These are phyloP conservation scores for Lepeophtheirus salmonis DNA, from an alignment of 1,140 invertebrate species.

Conservation along the genomic window DNA sequence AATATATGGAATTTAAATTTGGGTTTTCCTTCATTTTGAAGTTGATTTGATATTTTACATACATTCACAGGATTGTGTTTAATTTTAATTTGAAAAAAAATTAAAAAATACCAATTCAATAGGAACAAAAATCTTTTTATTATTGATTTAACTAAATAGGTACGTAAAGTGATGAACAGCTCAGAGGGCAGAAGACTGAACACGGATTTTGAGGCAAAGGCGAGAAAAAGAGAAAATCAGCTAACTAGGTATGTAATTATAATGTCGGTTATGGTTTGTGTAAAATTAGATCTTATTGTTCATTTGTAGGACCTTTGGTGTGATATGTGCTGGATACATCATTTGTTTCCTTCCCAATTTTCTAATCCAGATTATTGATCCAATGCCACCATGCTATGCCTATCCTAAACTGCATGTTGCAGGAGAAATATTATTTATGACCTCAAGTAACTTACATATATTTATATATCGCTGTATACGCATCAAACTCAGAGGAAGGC, in stretches of 20 bases:
- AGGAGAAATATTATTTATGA: conserved; percentile 8
- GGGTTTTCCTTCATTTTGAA: too few relatives aligned
- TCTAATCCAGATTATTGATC: conserved; percentile 1
- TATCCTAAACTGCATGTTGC: neutral
- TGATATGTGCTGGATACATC: neutral
- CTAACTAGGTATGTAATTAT: neutral
- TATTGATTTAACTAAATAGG: too few relatives aligned
- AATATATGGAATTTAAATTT: too few relatives aligned
- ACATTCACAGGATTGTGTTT: too few relatives aligned
- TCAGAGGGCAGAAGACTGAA: neutral
- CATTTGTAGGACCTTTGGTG: neutral
- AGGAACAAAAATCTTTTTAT: too few relatives aligned
- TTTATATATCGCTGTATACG: too few relatives aligned
- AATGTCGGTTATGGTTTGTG: neutral
- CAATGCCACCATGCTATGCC: conserved; percentile 4
- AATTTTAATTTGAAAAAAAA: too few relatives aligned
- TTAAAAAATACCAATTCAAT: too few relatives aligned
- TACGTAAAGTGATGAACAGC: neutral
- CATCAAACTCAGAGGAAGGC: neutral
- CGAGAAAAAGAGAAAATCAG: neutral
- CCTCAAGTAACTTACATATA: neutral
- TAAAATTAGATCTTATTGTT: neutral
- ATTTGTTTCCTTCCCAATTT: neutral
- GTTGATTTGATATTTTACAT: too few relatives aligned
- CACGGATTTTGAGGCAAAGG: neutral